These are phyloP conservation scores for Himalopsyche anomala DNA, from an alignment of 2,888 invertebrate genomes.

Conservation along the genomic window DNA sequence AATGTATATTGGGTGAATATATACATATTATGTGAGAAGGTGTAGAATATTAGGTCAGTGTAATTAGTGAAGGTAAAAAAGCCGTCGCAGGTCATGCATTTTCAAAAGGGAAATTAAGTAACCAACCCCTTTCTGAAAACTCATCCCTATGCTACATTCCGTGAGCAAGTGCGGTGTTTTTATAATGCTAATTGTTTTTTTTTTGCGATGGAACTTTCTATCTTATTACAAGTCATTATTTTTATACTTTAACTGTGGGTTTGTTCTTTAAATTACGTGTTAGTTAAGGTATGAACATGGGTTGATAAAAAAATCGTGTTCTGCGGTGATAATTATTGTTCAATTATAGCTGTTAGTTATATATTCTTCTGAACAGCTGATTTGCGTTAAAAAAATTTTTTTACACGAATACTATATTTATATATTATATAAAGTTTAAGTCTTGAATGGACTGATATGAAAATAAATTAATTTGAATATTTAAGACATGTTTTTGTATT, in stretches of 20 bases:
- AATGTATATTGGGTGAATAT: background rate
- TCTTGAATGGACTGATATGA: no score
- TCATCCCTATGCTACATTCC: background rate
- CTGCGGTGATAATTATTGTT: background rate
- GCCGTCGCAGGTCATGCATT: conserved; percentile 31
- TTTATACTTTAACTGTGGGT: background rate
- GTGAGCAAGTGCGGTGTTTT: conserved; percentile 16
- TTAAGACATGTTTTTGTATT: no score
- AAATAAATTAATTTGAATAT: no score
- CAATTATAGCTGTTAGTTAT: no score
- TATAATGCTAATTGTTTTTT: conserved; percentile 17
- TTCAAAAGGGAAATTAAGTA: conserved; percentile 27
- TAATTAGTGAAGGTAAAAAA: conserved; percentile 32
- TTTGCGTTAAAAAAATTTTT: no score
- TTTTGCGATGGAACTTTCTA: background rate
- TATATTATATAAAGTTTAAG: no score
- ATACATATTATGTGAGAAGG: background rate
- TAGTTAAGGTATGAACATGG: background rate
- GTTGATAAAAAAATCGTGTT: background rate
- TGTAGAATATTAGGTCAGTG: conserved; percentile 23
- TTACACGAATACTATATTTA: no score
- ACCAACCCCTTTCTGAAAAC: background rate
- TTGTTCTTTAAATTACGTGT: conserved; percentile 22
- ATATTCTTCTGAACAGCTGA: no score
- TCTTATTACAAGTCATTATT: background rate